Base-by-base conservation (phyloP, 1,140 invertebrate genomes). In the Cydia splendana region DNA sequence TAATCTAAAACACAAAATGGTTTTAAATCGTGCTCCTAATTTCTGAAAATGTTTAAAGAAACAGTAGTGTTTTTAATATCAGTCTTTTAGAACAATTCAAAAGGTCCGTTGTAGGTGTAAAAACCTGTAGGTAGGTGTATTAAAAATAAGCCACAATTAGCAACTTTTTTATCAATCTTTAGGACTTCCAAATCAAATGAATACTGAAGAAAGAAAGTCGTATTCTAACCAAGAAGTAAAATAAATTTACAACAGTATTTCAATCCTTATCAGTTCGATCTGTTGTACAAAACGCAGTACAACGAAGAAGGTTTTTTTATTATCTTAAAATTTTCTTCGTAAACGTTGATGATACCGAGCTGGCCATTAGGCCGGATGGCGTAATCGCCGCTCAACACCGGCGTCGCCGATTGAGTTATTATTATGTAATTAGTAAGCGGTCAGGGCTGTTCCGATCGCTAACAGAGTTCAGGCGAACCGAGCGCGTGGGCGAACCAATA, bases 401-500 rank as follows among this genome's bases (percentile, higher is more conserved):
- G 80, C 81, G 76, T 80, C 82, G 81, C 74, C 83, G 85, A 90
- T 90, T 88, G 86, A 88, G 87, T 88, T 90, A 90, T 90, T 90
- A 90, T 88, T 86, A 84, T 84, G 87, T 83, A 88, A 90, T 90
- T 88, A 90, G 85, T 84, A 81, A 77, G 76, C 80, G 80, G 78
- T 83, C 81, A 78, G 81, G 78, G 81, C n/a, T 24, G 20, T 62
- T 62, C 20, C 20, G 7, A 62, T 62, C 9, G 10, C 57, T 62
- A 10, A 24, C 57, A 2, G 20, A 24, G 2, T 62, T n/a, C 57
- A 24, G 57, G 18, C 18, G 57, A 20, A 15, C 7, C 15, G 4
- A 57, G 9, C 4, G 6, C n/a, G 7, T n/a, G 5, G 15, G 4
- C n/a, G 6, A 20, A 24, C 57, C 57, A 62, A 24, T 62, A 62